Conservation (phyloP, 2,113 vertebrate species). For the Protobothrops mucrosquamatus region DNA sequence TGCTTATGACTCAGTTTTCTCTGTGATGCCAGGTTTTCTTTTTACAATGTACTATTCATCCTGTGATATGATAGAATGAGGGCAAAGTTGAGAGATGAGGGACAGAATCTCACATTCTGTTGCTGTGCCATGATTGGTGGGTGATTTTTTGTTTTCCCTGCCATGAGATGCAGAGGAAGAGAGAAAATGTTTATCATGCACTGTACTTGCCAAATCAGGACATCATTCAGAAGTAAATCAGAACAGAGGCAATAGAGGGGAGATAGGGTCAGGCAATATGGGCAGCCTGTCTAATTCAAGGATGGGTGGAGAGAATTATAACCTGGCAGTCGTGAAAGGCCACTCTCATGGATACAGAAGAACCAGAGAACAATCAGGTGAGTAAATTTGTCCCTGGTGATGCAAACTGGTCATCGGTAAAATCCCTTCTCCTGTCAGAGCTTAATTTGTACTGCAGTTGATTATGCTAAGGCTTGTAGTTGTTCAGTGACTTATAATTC, state of each 20-base stretch:
- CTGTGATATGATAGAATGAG: not conserved
- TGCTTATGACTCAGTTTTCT: not conserved
- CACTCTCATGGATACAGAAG: not conserved
- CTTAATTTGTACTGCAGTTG: constrained; percentile 3
- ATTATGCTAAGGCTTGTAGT: constrained; percentile 1
- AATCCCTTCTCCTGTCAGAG: not conserved
- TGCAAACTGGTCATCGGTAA: not conserved
- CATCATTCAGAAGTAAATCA: not conserved
- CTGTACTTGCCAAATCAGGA: not conserved
- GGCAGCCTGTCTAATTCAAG: not conserved
- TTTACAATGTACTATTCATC: not conserved
- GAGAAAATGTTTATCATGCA: not conserved
- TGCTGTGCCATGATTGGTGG: not conserved
- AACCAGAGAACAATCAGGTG: not conserved
- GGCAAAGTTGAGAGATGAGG: not conserved
- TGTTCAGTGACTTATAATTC: not conserved
- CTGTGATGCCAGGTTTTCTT: not conserved
- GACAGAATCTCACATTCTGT: not conserved
- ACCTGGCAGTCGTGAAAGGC: not conserved
- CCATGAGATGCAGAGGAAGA: not conserved
- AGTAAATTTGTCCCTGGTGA: not conserved
- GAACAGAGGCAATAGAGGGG: not conserved
- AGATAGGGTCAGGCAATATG: not conserved
- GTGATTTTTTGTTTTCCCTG: not conserved
- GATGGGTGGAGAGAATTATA: not conserved